Conservation (phyloP, 2,888 invertebrate genomes). For the Macrophya annulata region DNA sequence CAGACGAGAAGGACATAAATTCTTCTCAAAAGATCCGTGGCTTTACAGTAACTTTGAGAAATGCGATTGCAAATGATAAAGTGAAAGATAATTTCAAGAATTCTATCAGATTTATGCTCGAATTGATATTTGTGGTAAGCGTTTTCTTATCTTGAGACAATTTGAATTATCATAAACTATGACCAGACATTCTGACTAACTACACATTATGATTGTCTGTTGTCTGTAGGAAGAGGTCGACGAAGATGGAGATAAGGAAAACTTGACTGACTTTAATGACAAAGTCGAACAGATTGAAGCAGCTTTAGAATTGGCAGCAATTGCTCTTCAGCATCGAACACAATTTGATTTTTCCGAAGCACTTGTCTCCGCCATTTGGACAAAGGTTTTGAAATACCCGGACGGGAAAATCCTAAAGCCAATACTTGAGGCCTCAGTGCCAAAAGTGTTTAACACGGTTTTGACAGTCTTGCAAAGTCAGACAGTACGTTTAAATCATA, state of each 20-base stretch:
- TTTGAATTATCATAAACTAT: background rate
- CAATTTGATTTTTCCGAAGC: slow-evolving; percentile 64
- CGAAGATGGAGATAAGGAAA: background rate
- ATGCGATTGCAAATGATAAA: slow-evolving; percentile 61
- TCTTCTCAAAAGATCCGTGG: slow-evolving; percentile 66
- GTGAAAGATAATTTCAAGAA: slow-evolving; percentile 64
- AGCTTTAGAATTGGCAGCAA: slow-evolving; percentile 65
- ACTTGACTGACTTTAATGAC: slow-evolving; percentile 29
- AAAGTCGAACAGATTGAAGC: slow-evolving; percentile 59
- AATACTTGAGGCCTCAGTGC: slow-evolving; percentile 65
- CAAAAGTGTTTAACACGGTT: slow-evolving; percentile 66
- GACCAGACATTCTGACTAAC: background rate
- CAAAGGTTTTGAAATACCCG: slow-evolving; percentile 65
- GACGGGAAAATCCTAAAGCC: slow-evolving; percentile 63
- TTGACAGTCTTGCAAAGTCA: slow-evolving; percentile 62
- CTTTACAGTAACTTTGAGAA: slow-evolving; percentile 68
- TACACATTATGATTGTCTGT: background rate
- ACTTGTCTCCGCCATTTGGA: slow-evolving; percentile 66
- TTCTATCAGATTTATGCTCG: slow-evolving; percentile 63
- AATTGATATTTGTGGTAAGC: slow-evolving; percentile 64
- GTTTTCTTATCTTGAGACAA: background rate
- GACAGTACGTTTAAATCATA: slow-evolving; percentile 62
- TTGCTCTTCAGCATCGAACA: slow-evolving; percentile 66
- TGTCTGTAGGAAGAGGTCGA: background rate
- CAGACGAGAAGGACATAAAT: slow-evolving; percentile 60